Evolutionary conservation across 2,113 vertebrate species (phyloP).

Genomic region (Cynoglossus semilaevis): DNA sequence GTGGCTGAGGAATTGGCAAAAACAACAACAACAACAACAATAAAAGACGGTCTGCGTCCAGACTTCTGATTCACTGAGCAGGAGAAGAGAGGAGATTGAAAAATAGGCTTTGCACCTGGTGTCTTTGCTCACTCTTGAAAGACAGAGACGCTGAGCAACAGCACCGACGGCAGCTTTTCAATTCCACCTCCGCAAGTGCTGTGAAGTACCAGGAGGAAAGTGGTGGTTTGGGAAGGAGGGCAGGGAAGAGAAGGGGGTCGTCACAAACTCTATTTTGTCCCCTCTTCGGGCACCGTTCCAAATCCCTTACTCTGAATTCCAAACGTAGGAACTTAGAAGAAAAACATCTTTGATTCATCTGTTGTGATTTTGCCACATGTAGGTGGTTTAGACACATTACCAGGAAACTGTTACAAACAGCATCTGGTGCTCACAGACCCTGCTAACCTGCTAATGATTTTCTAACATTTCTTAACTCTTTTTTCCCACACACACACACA

Average conservation of each 20-base stretch:
- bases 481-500: background rate
- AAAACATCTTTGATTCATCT: constrained; percentile 64
- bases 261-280: constrained; percentile 22
- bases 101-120: constrained; percentile 39
- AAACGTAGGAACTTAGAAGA: constrained; percentile 50
- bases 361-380: constrained; percentile 54
- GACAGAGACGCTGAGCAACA: constrained; percentile 19
- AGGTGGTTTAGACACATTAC: constrained; percentile 53
- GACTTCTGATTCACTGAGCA: constrained; percentile 10
- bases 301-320: constrained; percentile 45
- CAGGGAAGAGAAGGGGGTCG: constrained; percentile 4
- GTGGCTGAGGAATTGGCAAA: background rate
- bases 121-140: constrained; percentile 18
- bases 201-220: constrained; percentile 20
- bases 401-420: no score
- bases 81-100: constrained; percentile 36
- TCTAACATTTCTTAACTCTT: background rate
- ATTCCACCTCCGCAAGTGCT: constrained; percentile 47
- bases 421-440: no score
- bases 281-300: constrained; percentile 31
- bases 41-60: background rate
- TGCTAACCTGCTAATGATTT: no score
- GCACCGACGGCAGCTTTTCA: constrained; percentile 32
- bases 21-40: background rate
- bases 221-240: no score